A percentile compares a stretch with the other conserved stretches of the same genome.
These are phyloP conservation scores for Philereme vetulata DNA, from an alignment of 2,888 invertebrate genomes.

Conservation along the genomic window DNA sequence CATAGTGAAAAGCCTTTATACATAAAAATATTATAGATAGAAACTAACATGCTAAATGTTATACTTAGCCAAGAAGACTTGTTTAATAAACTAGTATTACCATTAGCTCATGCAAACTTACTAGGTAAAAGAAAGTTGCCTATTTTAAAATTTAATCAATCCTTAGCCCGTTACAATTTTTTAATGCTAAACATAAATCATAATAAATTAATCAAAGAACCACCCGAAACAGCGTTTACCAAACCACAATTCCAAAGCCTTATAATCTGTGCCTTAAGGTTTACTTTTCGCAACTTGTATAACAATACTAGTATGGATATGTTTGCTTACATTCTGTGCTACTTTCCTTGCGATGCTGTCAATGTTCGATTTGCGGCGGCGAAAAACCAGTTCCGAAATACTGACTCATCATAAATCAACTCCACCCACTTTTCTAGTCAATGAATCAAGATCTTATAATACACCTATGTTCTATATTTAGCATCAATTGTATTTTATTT, in stretches of 20 bases:
- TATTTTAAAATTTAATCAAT: neutral
- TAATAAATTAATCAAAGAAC: neutral
- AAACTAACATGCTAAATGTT: too few species aligned
- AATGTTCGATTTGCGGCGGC: conserved; percentile 48
- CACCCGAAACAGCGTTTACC: neutral
- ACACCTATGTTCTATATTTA: conserved; percentile 12
- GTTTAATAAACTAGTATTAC: too few species aligned
- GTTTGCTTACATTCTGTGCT: conserved; percentile 25
- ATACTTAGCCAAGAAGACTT: too few species aligned
- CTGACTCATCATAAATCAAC: conserved; percentile 63
- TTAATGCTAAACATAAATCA: neutral
- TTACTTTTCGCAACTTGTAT: neutral
- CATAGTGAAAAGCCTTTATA: too few species aligned
- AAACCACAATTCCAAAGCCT: neutral
- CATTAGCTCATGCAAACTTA: too few species aligned
- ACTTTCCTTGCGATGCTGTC: conserved; percentile 42
- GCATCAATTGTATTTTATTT: conserved; percentile 1
- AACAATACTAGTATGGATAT: neutral
- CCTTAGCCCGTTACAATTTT: neutral
- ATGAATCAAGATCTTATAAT: conserved; percentile 20
- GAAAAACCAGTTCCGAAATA: conserved; percentile 67
- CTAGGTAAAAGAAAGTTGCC: neutral
- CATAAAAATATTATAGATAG: too few species aligned
- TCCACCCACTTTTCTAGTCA: conserved; percentile 44
- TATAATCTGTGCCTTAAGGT: neutral